phyloP scores from a whole-genome alignment of 1,140 invertebrate genomes.

The Achatina immaculata region DNA sequence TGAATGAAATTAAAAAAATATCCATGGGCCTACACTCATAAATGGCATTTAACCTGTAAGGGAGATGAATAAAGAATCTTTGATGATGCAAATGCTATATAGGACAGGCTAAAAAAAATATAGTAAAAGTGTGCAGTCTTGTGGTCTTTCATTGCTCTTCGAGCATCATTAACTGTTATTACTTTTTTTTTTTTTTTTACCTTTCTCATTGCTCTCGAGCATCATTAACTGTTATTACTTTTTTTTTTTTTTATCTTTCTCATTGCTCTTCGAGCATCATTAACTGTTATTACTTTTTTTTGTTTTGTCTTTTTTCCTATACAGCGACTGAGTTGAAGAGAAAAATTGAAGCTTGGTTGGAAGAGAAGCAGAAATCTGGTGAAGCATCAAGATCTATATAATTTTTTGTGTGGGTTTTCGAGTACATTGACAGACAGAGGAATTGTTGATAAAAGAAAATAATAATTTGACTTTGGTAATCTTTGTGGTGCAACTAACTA shows the following conservation, averaged over 20 bases:
- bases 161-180: neutral
- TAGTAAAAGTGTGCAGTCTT: too few relatives aligned
- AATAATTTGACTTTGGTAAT: neutral
- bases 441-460: neutral
- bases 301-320: constrained; percentile 25
- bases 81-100: too few relatives aligned
- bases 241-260: neutral
- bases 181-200: neutral
- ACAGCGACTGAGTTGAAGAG: constrained; percentile 47
- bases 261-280: too few relatives aligned
- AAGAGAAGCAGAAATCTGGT: constrained; percentile 22
- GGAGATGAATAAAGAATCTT: too few relatives aligned
- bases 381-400: constrained; percentile 11
- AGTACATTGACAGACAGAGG: too few relatives aligned
- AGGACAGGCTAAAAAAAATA: too few relatives aligned
- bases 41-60: too few relatives aligned
- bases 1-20: too few relatives aligned
- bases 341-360: constrained; percentile 46
- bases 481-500: neutral
- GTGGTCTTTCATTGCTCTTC: neutral
- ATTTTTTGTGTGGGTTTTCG: too few relatives aligned
- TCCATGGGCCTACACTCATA: too few relatives aligned
- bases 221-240: neutral
- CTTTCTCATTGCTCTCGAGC: neutral
- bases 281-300: constrained; percentile 13